Evolutionary conservation across 37 sponge, comb jelly and placozoan genomes (phyloP).

Genomic region (Bolinopsis microptera): DNA sequence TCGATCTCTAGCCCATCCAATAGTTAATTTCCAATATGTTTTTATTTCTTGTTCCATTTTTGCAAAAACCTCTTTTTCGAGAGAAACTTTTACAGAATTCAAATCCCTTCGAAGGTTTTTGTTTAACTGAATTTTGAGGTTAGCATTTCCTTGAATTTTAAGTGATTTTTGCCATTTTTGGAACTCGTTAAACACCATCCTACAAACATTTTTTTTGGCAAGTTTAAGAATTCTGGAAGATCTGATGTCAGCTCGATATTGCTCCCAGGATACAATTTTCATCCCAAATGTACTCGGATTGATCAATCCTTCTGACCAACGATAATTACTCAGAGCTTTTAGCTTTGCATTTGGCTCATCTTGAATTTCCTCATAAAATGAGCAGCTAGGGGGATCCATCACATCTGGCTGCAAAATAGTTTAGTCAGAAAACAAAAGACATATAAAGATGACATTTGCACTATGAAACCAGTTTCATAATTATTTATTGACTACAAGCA

Average conservation of each 20-base stretch:
- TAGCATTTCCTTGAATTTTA: not conserved
- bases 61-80: not conserved
- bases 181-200: not conserved
- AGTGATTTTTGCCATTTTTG: not conserved
- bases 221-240: not conserved
- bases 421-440: too few species aligned
- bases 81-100: not conserved
- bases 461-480: too few species aligned
- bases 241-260: not conserved
- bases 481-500: too few species aligned
- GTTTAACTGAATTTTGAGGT: too few species aligned
- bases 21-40: not conserved
- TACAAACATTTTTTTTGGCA: not conserved
- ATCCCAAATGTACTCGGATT: not conserved
- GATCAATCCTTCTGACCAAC: slow-evolving; percentile 18
- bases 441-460: too few species aligned
- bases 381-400: not conserved
- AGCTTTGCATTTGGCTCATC: not conserved
- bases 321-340: not conserved
- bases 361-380: not conserved
- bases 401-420: too few species aligned
- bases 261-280: not conserved
- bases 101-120: not conserved
- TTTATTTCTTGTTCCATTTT: not conserved
- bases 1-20: not conserved